These are phyloP conservation scores for Phalera bucephala DNA, from an alignment of 2,888 invertebrate genomes.

Conservation along the genomic window DNA sequence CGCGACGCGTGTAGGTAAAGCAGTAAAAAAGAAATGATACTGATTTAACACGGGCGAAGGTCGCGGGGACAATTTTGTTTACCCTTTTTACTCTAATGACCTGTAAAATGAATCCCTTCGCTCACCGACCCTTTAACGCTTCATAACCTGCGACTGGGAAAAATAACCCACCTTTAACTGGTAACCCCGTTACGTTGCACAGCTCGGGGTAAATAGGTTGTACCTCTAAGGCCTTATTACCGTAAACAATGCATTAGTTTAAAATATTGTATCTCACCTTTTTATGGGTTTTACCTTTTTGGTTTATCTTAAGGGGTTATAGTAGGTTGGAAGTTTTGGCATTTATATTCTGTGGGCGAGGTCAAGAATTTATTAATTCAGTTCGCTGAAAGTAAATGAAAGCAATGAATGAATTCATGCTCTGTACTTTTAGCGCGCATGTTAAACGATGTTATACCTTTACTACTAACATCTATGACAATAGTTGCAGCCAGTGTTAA, in stretches of 20 bases:
- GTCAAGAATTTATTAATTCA: too few species aligned
- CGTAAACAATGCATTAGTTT: neutral
- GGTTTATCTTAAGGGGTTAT: too few species aligned
- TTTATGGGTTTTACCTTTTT: neutral
- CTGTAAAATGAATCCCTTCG: constrained; percentile 63
- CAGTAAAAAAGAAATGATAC: constrained; percentile 32
- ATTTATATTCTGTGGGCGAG: too few species aligned
- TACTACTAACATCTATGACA: too few species aligned
- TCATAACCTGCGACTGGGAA: constrained; percentile 49
- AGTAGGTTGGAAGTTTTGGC: too few species aligned
- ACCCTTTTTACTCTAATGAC: constrained; percentile 70
- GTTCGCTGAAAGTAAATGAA: too few species aligned
- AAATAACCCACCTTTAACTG: constrained; percentile 46
- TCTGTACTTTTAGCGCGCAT: too few species aligned
- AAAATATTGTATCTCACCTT: neutral
- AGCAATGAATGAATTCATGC: too few species aligned
- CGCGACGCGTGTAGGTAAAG: constrained; percentile 23
- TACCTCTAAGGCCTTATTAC: constrained; percentile 4
- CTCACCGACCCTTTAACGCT: constrained; percentile 53
- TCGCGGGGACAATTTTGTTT: constrained; percentile 52
- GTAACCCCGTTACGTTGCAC: constrained; percentile 21
- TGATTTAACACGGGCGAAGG: constrained; percentile 39
- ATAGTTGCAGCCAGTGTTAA: too few species aligned
- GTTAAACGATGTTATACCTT: too few species aligned
- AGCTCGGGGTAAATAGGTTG: constrained; percentile 21